Evolutionary conservation across 2,888 invertebrate genomes (phyloP).

Genomic region (Plebejus anna): DNA sequence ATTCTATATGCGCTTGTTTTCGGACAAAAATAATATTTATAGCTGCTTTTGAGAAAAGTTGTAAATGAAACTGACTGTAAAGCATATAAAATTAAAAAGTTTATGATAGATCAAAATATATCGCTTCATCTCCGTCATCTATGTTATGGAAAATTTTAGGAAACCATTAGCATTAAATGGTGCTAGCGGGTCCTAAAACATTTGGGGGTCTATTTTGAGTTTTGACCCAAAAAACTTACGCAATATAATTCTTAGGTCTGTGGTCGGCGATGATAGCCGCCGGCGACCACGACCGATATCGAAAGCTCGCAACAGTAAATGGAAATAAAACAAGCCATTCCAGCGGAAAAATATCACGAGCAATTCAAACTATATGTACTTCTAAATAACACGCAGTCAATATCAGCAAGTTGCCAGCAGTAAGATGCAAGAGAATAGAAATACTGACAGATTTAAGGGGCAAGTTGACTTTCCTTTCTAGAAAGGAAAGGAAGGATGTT

Average conservation of each 20-base stretch:
- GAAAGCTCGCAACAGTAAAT: slow-evolving; percentile 43
- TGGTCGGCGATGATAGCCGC: slow-evolving; percentile 47
- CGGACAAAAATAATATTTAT: too few relatives aligned
- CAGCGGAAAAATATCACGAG: neutral
- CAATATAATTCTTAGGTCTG: neutral
- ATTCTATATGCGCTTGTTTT: too few relatives aligned
- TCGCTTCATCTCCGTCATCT: neutral
- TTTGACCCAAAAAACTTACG: neutral
- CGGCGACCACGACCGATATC: slow-evolving; percentile 62
- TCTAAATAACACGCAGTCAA: too few relatives aligned
- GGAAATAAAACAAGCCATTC: neutral
- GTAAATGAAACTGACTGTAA: too few relatives aligned
- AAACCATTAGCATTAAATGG: too few relatives aligned
- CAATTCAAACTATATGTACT: neutral
- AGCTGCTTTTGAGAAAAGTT: too few relatives aligned
- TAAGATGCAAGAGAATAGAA: too few relatives aligned
- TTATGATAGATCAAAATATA: neutral
- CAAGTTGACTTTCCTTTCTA: too few relatives aligned
- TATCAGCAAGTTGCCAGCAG: too few relatives aligned
- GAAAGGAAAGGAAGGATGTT: too few relatives aligned
- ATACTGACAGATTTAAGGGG: too few relatives aligned
- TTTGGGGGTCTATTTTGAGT: neutral
- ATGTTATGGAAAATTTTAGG: neutral
- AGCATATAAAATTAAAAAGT: neutral
- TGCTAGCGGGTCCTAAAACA: neutral